A percentile compares a stretch with the other conserved stretches of the same genome.
Conservation (phyloP, 2,797 vertebrate genomes). For the Chelmon rostratus region DNA sequence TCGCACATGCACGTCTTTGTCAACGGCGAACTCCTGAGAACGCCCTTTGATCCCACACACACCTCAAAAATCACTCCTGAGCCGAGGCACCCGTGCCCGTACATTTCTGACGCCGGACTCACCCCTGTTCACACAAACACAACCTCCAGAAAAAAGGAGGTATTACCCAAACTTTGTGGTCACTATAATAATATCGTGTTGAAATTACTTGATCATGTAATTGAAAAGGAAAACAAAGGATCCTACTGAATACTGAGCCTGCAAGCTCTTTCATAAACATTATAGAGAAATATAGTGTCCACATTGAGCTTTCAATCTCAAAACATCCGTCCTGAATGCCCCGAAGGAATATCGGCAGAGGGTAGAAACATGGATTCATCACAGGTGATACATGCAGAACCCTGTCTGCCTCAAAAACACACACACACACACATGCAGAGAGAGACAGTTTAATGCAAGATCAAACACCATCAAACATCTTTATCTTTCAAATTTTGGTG, state of each 20-base stretch:
- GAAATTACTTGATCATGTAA: not conserved
- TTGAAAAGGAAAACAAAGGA: not conserved
- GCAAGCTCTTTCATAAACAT: not conserved
- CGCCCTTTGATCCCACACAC: constrained; percentile 64
- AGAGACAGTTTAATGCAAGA: constrained; percentile 36
- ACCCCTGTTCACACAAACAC: not conserved
- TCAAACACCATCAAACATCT: constrained; percentile 46
- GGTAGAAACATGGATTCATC: constrained; percentile 12
- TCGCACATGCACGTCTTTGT: constrained; percentile 54
- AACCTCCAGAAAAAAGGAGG: not conserved
- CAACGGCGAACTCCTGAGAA: constrained; percentile 47
- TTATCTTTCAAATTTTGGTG: constrained; percentile 28
- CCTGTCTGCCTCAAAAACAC: not conserved
- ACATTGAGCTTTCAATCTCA: too few relatives aligned
- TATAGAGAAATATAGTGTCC: too few relatives aligned
- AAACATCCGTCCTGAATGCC: constrained; percentile 27
- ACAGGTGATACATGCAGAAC: constrained; percentile 41
- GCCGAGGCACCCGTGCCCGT: constrained; percentile 7
- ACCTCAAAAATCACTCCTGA: constrained; percentile 45
- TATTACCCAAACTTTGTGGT: not conserved
- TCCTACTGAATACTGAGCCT: not conserved
- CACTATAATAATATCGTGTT: too few relatives aligned
- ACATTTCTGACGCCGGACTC: constrained; percentile 41
- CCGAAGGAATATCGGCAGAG: constrained; percentile 30
- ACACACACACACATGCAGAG: constrained; percentile 2